Percentiles rank a stretch among this genome's conserved stretches.
Conservation (phyloP, 2,113 vertebrate species). For the Xenopus laevis region DNA sequence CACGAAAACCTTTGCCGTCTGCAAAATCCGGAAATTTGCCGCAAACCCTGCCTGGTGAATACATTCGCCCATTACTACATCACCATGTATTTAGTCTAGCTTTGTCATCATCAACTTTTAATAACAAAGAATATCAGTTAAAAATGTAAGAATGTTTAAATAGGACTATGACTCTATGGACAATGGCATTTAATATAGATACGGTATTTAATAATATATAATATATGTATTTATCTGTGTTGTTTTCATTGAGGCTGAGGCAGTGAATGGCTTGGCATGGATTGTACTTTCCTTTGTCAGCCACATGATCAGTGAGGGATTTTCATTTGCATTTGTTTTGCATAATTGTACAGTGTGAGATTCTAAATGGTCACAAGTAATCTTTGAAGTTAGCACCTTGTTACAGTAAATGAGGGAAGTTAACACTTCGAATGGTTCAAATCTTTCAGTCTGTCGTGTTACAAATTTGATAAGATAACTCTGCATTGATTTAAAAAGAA, state of each 20-base stretch:
- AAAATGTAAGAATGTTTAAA: no score
- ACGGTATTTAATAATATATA: no score
- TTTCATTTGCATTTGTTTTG: conserved; percentile 27
- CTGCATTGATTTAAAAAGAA: background rate
- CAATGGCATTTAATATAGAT: no score
- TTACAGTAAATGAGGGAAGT: conserved; percentile 39
- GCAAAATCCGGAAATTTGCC: no score
- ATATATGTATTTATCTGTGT: no score
- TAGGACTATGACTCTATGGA: no score
- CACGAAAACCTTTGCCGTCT: no score
- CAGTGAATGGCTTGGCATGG: conserved; percentile 50
- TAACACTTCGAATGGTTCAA: conserved; percentile 46
- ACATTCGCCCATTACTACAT: no score
- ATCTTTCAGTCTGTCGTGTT: conserved; percentile 45
- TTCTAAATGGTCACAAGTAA: conserved; percentile 51
- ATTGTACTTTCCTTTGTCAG: conserved; percentile 4
- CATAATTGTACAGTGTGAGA: conserved; percentile 42
- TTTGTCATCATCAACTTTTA: no score
- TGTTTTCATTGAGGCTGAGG: conserved; percentile 4
- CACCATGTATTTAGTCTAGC: no score
- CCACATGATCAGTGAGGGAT: background rate
- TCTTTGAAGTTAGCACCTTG: conserved; percentile 57
- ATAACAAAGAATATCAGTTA: no score
- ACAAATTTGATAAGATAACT: conserved; percentile 37
- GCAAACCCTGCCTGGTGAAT: no score